Evolutionary conservation across 2,113 vertebrate genomes (phyloP).

Genomic region (Coptodon rendalli): DNA sequence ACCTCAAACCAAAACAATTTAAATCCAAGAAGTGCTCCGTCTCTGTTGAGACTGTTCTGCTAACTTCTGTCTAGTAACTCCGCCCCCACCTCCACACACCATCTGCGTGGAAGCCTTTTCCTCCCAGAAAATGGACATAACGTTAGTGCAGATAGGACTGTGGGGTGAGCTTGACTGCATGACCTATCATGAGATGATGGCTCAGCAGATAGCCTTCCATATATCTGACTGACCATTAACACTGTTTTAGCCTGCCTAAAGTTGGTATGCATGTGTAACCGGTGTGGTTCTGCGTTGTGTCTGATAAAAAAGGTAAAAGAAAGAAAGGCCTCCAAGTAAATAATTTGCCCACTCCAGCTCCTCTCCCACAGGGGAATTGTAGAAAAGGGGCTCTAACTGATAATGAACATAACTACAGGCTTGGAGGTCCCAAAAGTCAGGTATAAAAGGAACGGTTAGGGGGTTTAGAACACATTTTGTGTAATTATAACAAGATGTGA

Average conservation of each 20-base stretch:
- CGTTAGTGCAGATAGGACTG: neutral
- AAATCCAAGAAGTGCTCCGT: neutral
- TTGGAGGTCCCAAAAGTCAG: no score
- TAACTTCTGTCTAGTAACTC: neutral
- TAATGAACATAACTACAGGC: no score
- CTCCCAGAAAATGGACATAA: neutral
- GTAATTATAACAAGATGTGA: no score
- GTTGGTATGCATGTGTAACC: neutral
- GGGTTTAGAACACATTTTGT: no score
- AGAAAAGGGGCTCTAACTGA: no score
- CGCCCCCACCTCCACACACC: neutral
- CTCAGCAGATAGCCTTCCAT: neutral
- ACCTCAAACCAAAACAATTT: neutral
- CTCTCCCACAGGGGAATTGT: no score
- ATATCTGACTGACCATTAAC: neutral
- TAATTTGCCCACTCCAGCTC: no score
- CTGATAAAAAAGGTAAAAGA: no score
- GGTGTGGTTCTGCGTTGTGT: no score
- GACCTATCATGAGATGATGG: neutral
- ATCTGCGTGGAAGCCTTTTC: neutral
- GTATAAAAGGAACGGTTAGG: no score
- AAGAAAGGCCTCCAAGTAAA: no score
- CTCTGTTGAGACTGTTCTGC: neutral
- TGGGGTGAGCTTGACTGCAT: neutral
- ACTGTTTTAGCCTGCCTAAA: neutral